These are phyloP conservation scores for Lasioglossum vierecki DNA, from an alignment of 2,888 invertebrate species.

Conservation along the genomic window DNA sequence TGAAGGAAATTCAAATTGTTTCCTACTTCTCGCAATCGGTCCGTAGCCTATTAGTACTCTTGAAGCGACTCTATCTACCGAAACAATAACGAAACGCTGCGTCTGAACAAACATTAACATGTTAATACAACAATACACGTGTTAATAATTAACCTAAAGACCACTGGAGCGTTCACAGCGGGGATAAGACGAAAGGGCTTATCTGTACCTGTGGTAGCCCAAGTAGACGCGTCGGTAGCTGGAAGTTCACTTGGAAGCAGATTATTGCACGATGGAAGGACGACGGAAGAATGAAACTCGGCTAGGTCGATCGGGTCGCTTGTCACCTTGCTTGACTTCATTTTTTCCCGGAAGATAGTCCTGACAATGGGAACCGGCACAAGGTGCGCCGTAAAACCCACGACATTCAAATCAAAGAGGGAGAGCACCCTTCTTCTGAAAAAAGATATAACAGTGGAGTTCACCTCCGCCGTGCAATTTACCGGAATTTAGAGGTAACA, in stretches of 20 bases:
- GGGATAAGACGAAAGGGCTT: no score
- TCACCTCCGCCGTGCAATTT: background rate
- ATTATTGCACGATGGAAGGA: background rate
- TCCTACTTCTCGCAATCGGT: no score
- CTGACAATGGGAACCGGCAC: background rate
- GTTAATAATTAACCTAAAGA: no score
- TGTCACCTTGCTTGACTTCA: background rate
- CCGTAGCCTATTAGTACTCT: no score
- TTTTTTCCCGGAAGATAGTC: background rate
- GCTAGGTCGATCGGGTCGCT: background rate
- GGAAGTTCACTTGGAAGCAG: background rate
- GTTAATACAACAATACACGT: no score
- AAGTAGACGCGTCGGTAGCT: no score
- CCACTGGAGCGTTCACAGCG: no score
- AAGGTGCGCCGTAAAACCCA: background rate
- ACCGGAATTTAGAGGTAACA: background rate
- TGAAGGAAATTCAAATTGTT: no score
- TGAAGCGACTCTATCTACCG: no score
- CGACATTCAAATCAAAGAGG: background rate
- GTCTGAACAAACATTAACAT: no score
- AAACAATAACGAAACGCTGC: no score
- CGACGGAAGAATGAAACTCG: background rate
- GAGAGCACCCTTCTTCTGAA: background rate
- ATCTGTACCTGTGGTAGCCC: background rate
- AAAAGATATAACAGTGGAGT: no score